phyloP scores from a whole-genome alignment of 1,140 invertebrate species.

The Metaphire vulgaris region DNA sequence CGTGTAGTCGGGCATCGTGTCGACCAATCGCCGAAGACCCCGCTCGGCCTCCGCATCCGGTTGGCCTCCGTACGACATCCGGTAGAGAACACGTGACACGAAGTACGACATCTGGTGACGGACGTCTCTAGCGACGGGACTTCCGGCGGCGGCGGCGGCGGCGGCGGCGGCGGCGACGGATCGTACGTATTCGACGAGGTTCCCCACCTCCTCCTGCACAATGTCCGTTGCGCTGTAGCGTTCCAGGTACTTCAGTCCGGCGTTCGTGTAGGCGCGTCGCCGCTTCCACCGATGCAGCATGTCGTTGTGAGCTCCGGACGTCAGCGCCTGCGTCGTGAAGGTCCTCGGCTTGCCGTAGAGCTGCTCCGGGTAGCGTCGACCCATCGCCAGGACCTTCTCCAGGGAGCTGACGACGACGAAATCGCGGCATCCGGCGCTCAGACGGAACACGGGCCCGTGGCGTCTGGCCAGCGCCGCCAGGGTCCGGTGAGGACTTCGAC shows the following conservation, averaged over 20 bases:
- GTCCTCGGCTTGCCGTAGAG: conserved; percentile 11
- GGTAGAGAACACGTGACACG: conserved; percentile 5
- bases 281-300: conserved; percentile 13
- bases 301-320: conserved; percentile 12
- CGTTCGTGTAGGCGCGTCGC: conserved; percentile 16
- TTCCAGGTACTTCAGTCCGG: conserved; percentile 12
- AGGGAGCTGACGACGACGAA: conserved; percentile 8
- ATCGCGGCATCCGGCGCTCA: conserved; percentile 6
- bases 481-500: not conserved
- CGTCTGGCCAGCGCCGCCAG: conserved; percentile 3
- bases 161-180: not conserved
- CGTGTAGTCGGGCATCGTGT: conserved; percentile 9
- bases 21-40: not conserved
- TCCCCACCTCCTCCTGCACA: not conserved
- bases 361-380: not conserved
- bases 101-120: not conserved
- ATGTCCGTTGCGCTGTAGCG: not conserved
- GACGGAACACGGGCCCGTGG: not conserved
- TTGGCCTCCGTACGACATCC: not conserved
- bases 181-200: not conserved
- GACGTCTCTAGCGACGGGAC: not conserved
- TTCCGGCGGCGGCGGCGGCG: too few relatives aligned
- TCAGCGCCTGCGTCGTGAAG: conserved; percentile 7
- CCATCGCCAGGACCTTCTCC: conserved; percentile 4
- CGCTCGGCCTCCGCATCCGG: not conserved